These are phyloP conservation scores for Listronotus bonariensis DNA, from an alignment of 1,140 invertebrate genomes.

Conservation along the genomic window DNA sequence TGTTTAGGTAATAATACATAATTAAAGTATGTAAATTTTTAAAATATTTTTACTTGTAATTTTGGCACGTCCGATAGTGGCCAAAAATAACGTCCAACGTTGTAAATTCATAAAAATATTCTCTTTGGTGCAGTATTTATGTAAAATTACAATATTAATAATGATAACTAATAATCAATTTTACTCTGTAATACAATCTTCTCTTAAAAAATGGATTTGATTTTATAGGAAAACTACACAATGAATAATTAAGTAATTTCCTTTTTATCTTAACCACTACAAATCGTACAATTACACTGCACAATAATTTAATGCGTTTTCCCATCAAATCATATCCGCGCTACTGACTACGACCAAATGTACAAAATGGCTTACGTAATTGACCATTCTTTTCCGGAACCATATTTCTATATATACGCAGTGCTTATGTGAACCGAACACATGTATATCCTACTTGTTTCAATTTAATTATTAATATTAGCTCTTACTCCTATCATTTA, in stretches of 20 bases:
- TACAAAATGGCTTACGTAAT: conserved; percentile 32
- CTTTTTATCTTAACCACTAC: not conserved
- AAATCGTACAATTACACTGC: conserved; percentile 1
- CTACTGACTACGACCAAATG: conserved; percentile 15
- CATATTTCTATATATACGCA: conserved; percentile 24
- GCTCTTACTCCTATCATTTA: conserved; percentile 48
- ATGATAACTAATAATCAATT: too few species aligned
- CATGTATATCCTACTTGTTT: conserved; percentile 50
- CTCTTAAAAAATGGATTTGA: too few species aligned
- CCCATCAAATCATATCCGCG: conserved; percentile 24
- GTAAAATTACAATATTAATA: too few species aligned
- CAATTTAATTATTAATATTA: conserved; percentile 52
- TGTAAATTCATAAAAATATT: too few species aligned
- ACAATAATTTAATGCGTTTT: conserved; percentile 13
- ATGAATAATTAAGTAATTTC: not conserved
- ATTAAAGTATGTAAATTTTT: too few species aligned
- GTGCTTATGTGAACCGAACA: conserved; percentile 49
- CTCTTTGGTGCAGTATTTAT: too few species aligned
- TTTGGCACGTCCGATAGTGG: too few species aligned
- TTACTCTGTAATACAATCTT: too few species aligned
- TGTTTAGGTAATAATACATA: too few species aligned
- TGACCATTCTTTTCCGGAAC: conserved; percentile 32
- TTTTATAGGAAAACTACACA: too few species aligned
- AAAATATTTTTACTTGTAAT: too few species aligned
- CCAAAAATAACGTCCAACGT: too few species aligned